Percentiles rank a stretch among this genome's conserved stretches.
Evolutionary conservation across 2,888 invertebrate genomes (phyloP).

Genomic region (Hydropsyche betteni): DNA sequence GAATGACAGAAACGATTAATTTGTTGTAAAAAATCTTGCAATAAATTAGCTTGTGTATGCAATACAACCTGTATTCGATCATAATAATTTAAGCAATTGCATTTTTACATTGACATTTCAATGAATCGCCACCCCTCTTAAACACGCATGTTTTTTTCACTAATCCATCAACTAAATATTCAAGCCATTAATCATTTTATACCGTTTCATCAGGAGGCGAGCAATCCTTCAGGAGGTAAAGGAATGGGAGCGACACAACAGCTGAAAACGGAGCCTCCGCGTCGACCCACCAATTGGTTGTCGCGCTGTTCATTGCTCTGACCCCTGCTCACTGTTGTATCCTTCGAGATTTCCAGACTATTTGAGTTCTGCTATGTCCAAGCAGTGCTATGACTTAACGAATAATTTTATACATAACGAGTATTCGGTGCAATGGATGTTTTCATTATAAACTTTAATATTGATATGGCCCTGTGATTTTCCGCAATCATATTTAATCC

Average conservation of each 20-base stretch:
- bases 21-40: too few species aligned
- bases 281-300: conserved; percentile 86
- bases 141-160: too few species aligned
- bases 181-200: too few species aligned
- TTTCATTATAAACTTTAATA: conserved; percentile 31
- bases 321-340: conserved; percentile 63
- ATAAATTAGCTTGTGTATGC: too few species aligned
- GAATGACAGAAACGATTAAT: too few species aligned
- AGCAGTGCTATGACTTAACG: conserved; percentile 30
- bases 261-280: conserved; percentile 80
- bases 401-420: conserved; percentile 28
- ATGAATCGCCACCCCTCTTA: too few species aligned
- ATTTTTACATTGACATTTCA: too few species aligned
- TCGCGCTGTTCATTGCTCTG: conserved; percentile 89
- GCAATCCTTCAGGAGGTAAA: conserved; percentile 70
- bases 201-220: conserved; percentile 75
- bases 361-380: conserved; percentile 2
- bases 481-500: conserved; percentile 27
- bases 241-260: conserved; percentile 79
- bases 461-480: conserved; percentile 20
- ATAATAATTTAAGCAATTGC: too few species aligned
- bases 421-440: conserved; percentile 34
- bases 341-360: conserved; percentile 6
- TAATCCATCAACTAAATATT: too few species aligned
- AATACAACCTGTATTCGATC: too few species aligned